Evolutionary conservation across 2,888 invertebrate species (phyloP).

Genomic region (Callinectes sapidus): DNA sequence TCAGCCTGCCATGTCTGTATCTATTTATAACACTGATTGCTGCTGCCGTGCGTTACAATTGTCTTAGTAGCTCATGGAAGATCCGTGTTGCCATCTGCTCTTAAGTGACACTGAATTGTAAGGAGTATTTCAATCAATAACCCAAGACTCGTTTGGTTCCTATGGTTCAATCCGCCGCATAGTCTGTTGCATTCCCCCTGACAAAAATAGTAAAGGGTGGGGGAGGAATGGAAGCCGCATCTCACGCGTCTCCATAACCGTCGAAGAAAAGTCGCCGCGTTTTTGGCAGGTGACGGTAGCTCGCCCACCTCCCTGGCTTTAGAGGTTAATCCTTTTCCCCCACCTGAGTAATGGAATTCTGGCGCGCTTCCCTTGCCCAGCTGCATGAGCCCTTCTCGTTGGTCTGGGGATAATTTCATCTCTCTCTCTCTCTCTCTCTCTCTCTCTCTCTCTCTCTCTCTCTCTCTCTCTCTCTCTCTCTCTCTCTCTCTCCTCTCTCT

Average conservation of each 20-base stretch:
- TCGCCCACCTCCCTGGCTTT: constrained; percentile 7
- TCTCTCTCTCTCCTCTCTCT: background rate
- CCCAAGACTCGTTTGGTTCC: background rate
- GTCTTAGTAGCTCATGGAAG: too few relatives aligned
- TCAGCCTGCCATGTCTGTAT: too few relatives aligned
- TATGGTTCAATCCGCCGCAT: background rate
- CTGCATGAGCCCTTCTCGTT: background rate
- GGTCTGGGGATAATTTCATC: constrained; percentile 2
- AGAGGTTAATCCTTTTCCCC: constrained; percentile 22
- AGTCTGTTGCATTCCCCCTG: background rate
- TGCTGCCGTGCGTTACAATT: too few relatives aligned
- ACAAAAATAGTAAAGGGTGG: background rate
- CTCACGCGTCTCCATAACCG: background rate
- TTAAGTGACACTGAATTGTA: background rate
- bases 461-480: background rate
- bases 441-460: background rate
- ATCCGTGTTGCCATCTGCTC: too few relatives aligned
- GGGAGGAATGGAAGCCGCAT: background rate
- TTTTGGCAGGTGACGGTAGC: background rate
- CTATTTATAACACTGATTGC: too few relatives aligned
- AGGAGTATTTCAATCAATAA: background rate
- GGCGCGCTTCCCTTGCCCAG: background rate
- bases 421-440: background rate
- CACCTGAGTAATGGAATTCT: background rate
- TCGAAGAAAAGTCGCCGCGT: background rate